Evolutionary conservation across 1,140 invertebrate species (phyloP).

Genomic region (Drosophila repletoides): DNA sequence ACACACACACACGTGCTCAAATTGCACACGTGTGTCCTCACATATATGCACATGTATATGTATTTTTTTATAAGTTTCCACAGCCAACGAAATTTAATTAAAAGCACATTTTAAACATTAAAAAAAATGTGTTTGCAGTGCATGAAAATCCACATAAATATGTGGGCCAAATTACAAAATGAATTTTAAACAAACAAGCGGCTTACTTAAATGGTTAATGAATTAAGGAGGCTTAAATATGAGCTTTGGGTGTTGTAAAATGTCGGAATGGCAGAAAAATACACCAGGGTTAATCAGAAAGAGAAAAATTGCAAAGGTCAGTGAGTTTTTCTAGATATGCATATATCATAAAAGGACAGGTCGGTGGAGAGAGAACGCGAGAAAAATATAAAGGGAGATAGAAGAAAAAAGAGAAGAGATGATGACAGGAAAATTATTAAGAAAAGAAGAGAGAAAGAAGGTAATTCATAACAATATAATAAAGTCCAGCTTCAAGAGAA

Average conservation of each 20-base stretch:
- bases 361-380: not conserved
- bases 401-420: not conserved
- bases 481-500: too few species aligned
- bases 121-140: slow-evolving; percentile 18
- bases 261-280: too few species aligned
- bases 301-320: too few species aligned
- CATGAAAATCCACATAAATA: slow-evolving; percentile 27
- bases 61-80: slow-evolving; percentile 8
- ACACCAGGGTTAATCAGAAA: not conserved
- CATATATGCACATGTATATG: not conserved
- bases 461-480: too few species aligned
- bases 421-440: too few species aligned
- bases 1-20: not conserved
- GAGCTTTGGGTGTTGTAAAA: not conserved
- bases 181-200: slow-evolving; percentile 19
- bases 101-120: slow-evolving; percentile 36
- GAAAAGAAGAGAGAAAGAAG: too few species aligned
- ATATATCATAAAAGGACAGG: too few species aligned
- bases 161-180: slow-evolving; percentile 29
- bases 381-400: not conserved
- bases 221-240: slow-evolving; percentile 10
- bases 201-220: slow-evolving; percentile 18
- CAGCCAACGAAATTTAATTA: slow-evolving; percentile 42
- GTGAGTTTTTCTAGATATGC: too few species aligned
- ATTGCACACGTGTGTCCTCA: not conserved